Evolutionary conservation across 1,140 invertebrate species (phyloP), one percentile per base, ranked within the genome.

Genomic region (Schlechtendalia chinensis): DNA sequence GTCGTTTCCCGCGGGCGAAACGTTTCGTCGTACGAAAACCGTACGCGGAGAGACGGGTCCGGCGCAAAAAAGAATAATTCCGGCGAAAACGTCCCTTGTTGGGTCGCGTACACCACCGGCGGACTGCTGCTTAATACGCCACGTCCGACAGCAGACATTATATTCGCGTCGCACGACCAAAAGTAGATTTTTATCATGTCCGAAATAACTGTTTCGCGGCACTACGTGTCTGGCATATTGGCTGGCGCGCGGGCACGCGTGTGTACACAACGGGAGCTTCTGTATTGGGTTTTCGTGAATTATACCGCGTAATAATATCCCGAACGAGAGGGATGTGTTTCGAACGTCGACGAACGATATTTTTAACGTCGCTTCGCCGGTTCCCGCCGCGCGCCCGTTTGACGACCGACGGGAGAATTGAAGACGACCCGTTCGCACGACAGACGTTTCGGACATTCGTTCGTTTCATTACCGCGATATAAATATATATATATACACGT

Each of bases 101-200:
- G n/a, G n/a, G n/a, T n/a, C n/a, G n/a, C n/a, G n/a, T n/a, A n/a
- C n/a, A n/a, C n/a, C n/a, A n/a, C n/a, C n/a, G n/a, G n/a, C n/a
- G n/a, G n/a, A n/a, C n/a, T n/a, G n/a, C n/a, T n/a, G n/a, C n/a
- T n/a, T n/a, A n/a, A n/a, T n/a, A n/a, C n/a, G n/a, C n/a, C n/a
- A n/a, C n/a, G n/a, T n/a, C n/a, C n/a, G n/a, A n/a, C n/a, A n/a
- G n/a, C n/a, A n/a, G n/a, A 39, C 8, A 39, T 39, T 50, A 69
- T 69, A 69, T 69, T 69, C 39, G 47, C 67, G 47, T 14, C 39
- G 27, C 67, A 69, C n/a, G 39, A 24, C 32, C 39, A 12, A 39
- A 50, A 50, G 67, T 69, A 69, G 39, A 69, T 69, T 69, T 69
- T 50, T 27, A 69, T 69, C 67, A 17, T 69, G 67, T 69, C 50